phyloP scores from a whole-genome alignment of 2,797 vertebrate species.

The Harpagifer antarcticus region DNA sequence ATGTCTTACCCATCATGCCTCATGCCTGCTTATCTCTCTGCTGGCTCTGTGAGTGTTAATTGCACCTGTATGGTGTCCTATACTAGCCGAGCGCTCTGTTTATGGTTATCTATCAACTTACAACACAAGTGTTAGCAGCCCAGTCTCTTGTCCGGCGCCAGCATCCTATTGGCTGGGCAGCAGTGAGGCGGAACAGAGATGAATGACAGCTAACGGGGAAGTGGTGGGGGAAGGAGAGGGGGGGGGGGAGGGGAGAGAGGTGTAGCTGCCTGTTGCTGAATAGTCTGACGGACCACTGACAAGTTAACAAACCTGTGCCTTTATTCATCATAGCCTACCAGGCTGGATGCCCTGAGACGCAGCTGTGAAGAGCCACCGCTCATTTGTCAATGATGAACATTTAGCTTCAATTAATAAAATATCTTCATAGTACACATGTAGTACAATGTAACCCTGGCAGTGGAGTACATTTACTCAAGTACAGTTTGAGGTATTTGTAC shows the following conservation, averaged over 20 bases:
- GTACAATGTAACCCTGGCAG: not conserved
- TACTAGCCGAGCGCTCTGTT: slow-evolving; percentile 79
- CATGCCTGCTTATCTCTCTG: slow-evolving; percentile 33
- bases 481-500: not conserved
- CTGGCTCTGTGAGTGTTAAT: slow-evolving; percentile 67
- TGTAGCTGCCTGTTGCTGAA: slow-evolving; percentile 35
- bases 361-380: too few relatives aligned
- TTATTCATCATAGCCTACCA: slow-evolving; percentile 72
- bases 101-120: slow-evolving; percentile 82
- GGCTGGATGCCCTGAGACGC: slow-evolving; percentile 54
- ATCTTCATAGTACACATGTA: not conserved
- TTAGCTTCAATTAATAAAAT: slow-evolving; percentile 7
- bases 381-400: slow-evolving; percentile 12
- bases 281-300: slow-evolving; percentile 75
- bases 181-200: slow-evolving; percentile 85
- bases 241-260: too few relatives aligned
- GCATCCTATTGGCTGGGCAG: slow-evolving; percentile 80
- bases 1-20: slow-evolving; percentile 25
- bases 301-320: slow-evolving; percentile 71
- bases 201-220: slow-evolving; percentile 81
- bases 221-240: slow-evolving; percentile 33
- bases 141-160: slow-evolving; percentile 81
- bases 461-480: not conserved
- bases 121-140: slow-evolving; percentile 77
- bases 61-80: slow-evolving; percentile 85